These are phyloP conservation scores for Lepus timidus DNA, from an alignment of 2,113 vertebrate species.

Conservation along the genomic window DNA sequence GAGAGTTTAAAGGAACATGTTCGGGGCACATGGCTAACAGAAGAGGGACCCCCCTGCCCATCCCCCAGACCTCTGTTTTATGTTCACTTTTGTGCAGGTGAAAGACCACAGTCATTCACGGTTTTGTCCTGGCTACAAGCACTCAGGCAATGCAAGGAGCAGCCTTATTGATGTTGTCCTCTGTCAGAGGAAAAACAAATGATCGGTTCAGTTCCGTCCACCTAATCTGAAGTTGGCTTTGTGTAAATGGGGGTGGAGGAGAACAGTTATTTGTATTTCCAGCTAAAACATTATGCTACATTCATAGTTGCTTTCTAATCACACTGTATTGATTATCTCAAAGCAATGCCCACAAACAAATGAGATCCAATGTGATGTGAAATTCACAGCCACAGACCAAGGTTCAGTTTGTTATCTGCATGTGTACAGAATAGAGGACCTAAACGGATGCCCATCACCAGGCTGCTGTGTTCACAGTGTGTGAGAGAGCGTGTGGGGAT, in stretches of 20 bases:
- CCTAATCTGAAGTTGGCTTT: constrained; percentile 72
- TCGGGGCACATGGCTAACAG: not conserved
- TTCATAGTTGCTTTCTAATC: constrained; percentile 70
- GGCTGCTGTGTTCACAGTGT: not conserved
- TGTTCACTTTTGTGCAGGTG: not conserved
- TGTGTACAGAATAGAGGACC: not conserved
- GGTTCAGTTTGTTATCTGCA: constrained; percentile 33
- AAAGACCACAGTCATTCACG: not conserved
- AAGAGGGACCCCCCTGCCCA: not conserved
- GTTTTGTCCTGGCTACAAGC: not conserved
- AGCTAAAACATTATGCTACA: constrained; percentile 39
- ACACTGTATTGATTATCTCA: constrained; percentile 55
- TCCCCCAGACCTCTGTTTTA: not conserved
- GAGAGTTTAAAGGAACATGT: not conserved
- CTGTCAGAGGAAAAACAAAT: constrained; percentile 63
- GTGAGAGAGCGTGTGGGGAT: not conserved
- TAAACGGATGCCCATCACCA: not conserved
- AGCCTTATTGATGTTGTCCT: constrained; percentile 26
- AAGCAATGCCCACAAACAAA: constrained; percentile 63
- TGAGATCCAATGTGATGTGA: constrained; percentile 38
- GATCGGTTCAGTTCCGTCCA: constrained; percentile 32
- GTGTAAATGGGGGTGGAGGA: constrained; percentile 28
- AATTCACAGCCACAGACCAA: constrained; percentile 67
- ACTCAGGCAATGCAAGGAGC: not conserved
- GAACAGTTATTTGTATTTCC: constrained; percentile 53